Evolutionary conservation across 2,888 invertebrate species (phyloP).

Genomic region (Pandemis heparana): DNA sequence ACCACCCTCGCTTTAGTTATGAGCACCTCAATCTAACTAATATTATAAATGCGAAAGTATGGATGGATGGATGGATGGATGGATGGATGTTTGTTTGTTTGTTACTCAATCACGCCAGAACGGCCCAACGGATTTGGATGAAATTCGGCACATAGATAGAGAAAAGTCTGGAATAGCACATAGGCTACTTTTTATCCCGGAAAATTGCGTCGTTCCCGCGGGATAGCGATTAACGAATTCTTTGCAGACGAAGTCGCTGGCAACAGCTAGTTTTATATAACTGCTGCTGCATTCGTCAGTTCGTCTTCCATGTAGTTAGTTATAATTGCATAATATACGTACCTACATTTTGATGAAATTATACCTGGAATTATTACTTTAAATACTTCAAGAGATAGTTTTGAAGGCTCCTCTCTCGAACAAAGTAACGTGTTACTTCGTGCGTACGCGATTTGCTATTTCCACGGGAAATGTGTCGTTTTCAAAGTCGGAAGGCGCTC

Average conservation of each 20-base stretch:
- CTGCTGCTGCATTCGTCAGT: conserved; percentile 16
- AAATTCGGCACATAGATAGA: too few relatives aligned
- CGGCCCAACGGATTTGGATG: too few relatives aligned
- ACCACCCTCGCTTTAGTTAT: conserved; percentile 21
- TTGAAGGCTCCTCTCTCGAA: background rate
- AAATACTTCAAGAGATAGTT: background rate
- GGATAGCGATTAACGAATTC: too few relatives aligned
- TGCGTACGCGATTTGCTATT: conserved; percentile 1
- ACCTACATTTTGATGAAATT: background rate
- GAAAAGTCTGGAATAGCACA: too few relatives aligned
- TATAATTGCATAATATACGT: background rate
- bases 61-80: too few relatives aligned
- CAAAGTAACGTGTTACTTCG: conserved; percentile 5
- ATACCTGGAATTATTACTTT: background rate
- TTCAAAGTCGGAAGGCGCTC: conserved; percentile 1
- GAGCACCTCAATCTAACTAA: conserved; percentile 29
- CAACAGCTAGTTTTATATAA: conserved; percentile 40
- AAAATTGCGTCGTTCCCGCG: too few relatives aligned
- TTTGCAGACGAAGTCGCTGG: too few relatives aligned
- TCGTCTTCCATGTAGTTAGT: conserved; percentile 1
- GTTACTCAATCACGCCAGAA: too few relatives aligned
- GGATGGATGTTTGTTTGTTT: too few relatives aligned
- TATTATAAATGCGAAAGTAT: too few relatives aligned
- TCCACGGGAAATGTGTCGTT: conserved; percentile 1
- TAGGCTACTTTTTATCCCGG: too few relatives aligned